Conservation (phyloP, 1,140 invertebrate species). For the Venustaconcha ellipsiformis region DNA sequence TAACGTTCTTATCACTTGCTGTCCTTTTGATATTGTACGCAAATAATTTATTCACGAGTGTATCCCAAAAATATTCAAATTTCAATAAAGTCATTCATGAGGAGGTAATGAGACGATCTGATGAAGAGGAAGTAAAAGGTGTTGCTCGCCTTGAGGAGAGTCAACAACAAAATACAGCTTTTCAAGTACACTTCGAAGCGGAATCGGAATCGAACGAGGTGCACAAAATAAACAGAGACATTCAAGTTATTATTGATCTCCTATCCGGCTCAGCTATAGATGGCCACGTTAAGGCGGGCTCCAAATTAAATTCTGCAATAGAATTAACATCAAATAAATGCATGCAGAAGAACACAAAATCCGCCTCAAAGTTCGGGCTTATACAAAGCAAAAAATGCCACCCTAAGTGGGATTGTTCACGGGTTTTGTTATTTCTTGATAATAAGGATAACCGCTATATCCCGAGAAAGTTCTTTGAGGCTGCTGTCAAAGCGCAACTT, state of each 20-base stretch:
- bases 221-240: no score
- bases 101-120: constrained; percentile 4
- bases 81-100: constrained; percentile 40
- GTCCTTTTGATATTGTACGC: constrained; percentile 38
- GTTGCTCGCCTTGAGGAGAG: constrained; percentile 23
- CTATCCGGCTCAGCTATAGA: no score
- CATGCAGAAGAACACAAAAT: background rate
- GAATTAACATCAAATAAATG: constrained; percentile 6
- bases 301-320: no score
- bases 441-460: constrained; percentile 15
- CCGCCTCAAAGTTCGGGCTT: background rate
- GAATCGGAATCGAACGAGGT: no score
- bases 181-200: constrained; percentile 11
- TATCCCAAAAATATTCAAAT: constrained; percentile 37
- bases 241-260: no score
- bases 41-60: constrained; percentile 35
- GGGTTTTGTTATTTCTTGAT: constrained; percentile 23
- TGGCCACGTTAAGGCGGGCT: no score
- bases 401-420: constrained; percentile 2
- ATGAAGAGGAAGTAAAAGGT: constrained; percentile 35
- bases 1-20: constrained; percentile 34
- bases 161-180: constrained; percentile 39
- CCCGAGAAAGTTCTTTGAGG: constrained; percentile 20
- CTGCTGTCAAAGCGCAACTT: constrained; percentile 15
- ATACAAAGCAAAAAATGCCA: background rate